phyloP scores from a whole-genome alignment of 1,140 invertebrate species.

The Trissolcus basalis region DNA sequence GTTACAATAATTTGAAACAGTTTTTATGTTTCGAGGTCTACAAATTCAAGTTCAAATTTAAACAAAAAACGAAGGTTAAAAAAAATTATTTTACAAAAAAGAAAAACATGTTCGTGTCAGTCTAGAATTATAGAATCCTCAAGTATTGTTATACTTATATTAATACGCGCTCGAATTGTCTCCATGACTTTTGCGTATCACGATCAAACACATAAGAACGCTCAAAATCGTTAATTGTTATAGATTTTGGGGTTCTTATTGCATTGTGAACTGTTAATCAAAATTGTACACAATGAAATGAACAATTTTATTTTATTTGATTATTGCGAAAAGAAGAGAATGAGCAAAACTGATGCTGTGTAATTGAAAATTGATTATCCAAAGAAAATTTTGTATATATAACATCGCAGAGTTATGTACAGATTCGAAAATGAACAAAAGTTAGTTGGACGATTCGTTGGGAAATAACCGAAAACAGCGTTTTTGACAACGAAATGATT shows the following conservation, averaged over 20 bases:
- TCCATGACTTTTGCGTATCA: conserved; percentile 40
- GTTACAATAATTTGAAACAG: conserved; percentile 4
- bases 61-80: neutral
- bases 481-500: conserved; percentile 26
- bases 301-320: conserved; percentile 3
- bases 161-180: conserved; percentile 36
- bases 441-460: neutral
- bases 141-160: conserved; percentile 25
- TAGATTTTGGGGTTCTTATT: conserved; percentile 2
- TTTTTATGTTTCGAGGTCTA: neutral
- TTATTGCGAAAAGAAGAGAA: neutral
- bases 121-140: conserved; percentile 21
- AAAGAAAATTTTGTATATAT: conserved; percentile 1
- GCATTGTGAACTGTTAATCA: neutral
- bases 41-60: conserved; percentile 15
- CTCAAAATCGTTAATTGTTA: conserved; percentile 5
- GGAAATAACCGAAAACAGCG: neutral
- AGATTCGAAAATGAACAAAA: neutral
- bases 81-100: neutral
- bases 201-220: conserved; percentile 16
- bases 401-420: conserved; percentile 1
- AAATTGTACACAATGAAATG: conserved; percentile 5
- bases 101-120: conserved; percentile 26
- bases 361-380: conserved; percentile 5
- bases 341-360: neutral